Evolutionary conservation across 1,140 invertebrate genomes (phyloP).

Genomic region (Oryzaephilus surinamensis): DNA sequence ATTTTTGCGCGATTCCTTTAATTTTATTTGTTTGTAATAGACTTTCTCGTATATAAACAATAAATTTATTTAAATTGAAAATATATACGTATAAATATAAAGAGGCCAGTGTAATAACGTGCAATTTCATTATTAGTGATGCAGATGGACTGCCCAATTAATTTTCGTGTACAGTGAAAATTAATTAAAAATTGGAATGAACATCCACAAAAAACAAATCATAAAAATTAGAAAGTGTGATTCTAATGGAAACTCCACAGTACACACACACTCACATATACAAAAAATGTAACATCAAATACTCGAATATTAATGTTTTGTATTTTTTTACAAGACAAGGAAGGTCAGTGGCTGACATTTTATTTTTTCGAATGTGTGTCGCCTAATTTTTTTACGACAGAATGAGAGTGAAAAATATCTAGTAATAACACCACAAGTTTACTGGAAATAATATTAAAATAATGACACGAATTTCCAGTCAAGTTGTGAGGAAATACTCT

Average conservation of each 20-base stretch:
- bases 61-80: conserved; percentile 25
- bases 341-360: conserved; percentile 22
- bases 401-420: too few relatives aligned
- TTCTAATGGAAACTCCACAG: too few relatives aligned
- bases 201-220: too few relatives aligned
- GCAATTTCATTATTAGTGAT: conserved; percentile 30
- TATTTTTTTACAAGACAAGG: too few relatives aligned
- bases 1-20: conserved; percentile 19
- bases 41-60: too few relatives aligned
- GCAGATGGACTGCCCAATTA: conserved; percentile 15
- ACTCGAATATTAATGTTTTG: conserved; percentile 8
- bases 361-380: conserved; percentile 16
- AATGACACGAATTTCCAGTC: conserved; percentile 10
- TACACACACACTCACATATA: too few relatives aligned
- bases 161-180: background rate
- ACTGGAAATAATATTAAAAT: conserved; percentile 1
- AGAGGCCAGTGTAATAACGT: conserved; percentile 36
- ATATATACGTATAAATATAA: conserved; percentile 17
- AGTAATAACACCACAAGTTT: conserved; percentile 2
- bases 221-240: too few relatives aligned
- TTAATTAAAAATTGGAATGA: conserved; percentile 2
- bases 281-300: conserved; percentile 3
- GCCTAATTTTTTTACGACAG: background rate
- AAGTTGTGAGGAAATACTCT: conserved; percentile 11
- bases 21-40: conserved; percentile 35